Conservation (phyloP, 2,113 vertebrate genomes). For the Sceloporus tristichus region DNA sequence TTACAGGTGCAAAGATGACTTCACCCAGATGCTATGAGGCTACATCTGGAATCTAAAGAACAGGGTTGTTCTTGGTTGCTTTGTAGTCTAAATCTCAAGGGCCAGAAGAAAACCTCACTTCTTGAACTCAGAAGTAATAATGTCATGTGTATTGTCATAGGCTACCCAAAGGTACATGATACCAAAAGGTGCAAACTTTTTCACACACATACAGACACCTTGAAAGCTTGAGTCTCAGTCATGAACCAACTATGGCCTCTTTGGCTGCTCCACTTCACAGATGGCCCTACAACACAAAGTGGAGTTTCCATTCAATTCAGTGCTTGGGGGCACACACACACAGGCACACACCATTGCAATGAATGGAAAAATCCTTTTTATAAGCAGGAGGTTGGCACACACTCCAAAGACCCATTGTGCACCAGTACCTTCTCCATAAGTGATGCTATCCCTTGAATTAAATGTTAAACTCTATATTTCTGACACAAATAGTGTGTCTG, state of each 20-base stretch:
- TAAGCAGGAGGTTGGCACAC: not conserved
- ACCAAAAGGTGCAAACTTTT: not conserved
- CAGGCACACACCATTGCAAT: no score
- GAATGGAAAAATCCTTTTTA: not conserved
- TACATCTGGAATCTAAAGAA: slow-evolving; percentile 57
- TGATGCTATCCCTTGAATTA: not conserved
- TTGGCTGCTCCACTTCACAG: no score
- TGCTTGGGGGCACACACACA: not conserved
- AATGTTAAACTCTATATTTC: not conserved
- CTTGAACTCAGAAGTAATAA: slow-evolving; percentile 31
- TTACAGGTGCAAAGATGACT: slow-evolving; percentile 71
- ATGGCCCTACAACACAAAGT: not conserved
- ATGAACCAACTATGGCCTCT: not conserved
- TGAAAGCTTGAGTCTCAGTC: not conserved
- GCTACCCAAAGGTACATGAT: slow-evolving; percentile 36
- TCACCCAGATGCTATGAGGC: slow-evolving; percentile 66
- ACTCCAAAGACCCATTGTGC: not conserved
- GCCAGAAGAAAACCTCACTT: slow-evolving; percentile 49
- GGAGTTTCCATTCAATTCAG: not conserved
- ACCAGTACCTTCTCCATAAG: no score
- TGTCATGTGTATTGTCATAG: slow-evolving; percentile 22
- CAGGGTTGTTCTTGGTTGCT: slow-evolving; percentile 51
- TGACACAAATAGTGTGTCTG: no score
- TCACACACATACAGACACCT: not conserved
- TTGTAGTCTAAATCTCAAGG: slow-evolving; percentile 52